A percentile compares a stretch with the other conserved stretches of the same genome.
Conservation (phyloP, 1,140 invertebrate species). For the Pseudomyrmex pallidus region DNA sequence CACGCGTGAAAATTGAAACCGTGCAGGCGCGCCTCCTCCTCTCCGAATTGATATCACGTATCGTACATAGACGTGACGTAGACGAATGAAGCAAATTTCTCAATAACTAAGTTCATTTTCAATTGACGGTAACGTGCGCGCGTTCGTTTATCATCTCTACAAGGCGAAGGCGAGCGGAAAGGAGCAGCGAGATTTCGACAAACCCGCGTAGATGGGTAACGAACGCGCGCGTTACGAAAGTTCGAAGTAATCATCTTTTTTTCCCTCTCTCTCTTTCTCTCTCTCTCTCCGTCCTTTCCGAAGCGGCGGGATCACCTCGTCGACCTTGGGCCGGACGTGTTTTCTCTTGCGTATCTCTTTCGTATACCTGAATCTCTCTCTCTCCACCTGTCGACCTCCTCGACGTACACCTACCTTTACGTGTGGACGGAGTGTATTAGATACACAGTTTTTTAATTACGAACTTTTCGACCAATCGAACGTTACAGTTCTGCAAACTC, state of each 20-base stretch:
- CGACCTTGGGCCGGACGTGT: conserved; percentile 29
- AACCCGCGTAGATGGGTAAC: neutral
- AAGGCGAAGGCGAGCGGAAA: too few species aligned
- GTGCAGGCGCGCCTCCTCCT: too few species aligned
- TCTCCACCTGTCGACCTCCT: conserved; percentile 17
- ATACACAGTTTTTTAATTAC: conserved; percentile 6
- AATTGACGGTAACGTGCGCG: neutral
- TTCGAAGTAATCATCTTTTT: conserved; percentile 26
- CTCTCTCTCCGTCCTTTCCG: too few species aligned
- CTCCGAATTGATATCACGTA: neutral
- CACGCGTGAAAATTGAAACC: neutral
- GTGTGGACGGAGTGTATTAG: conserved; percentile 1
- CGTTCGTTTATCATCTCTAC: too few species aligned
- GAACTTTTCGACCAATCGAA: neutral
- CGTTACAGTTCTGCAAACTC: neutral
- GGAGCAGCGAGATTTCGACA: neutral
- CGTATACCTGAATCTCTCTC: conserved; percentile 6
- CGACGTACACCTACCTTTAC: neutral
- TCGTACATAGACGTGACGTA: neutral
- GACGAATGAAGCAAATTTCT: conserved; percentile 24
- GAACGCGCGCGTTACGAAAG: conserved; percentile 16
- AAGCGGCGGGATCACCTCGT: conserved; percentile 20
- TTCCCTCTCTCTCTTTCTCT: too few species aligned
- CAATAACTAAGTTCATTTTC: conserved; percentile 12
- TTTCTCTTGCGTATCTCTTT: conserved; percentile 19